Evolutionary conservation across 2,113 vertebrate genomes (phyloP), one percentile per base, ranked within the genome.

Genomic region (Herpetotheres cachinnans): DNA sequence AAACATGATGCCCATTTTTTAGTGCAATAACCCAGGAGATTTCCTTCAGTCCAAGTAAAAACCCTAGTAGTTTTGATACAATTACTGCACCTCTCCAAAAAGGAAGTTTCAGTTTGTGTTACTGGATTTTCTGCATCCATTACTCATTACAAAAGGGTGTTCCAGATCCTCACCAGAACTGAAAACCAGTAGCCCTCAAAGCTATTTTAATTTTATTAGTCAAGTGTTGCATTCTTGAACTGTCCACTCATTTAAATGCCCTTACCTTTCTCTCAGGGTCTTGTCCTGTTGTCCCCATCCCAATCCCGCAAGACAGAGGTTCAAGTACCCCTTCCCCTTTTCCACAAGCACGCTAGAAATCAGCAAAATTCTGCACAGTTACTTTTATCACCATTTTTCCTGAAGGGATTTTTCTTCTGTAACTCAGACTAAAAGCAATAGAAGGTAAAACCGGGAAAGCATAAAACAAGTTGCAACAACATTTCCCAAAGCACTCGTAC

Each of bases 381-480:
- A 21, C 46, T 90, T 87, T 91, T 42, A 85, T 65, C 36, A 47
- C 24, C 20, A 1, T 74, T 82, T 55, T 18, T 91, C 86, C 91
- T 61, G 46, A 30, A 89, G 72, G 59, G 71, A 30, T 77, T 70
- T 27, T 49, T 38, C 44, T 52, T 15, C 83, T n/a, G 17, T 25
- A 90, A 56, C 74, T 76, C 58, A 2, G 7, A 24, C 38, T 65
- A 36, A 67, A 86, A 92, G 67, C 84, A 89, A 66, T 14, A 91
- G 76, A 82, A 93, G 61, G 40, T 47, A 47, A 55, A 82, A 67
- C 26, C 4, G 1, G 73, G 58, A 76, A 79, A 69, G 70, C 66
- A 65, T 63, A 76, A 67, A 95, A 71, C 91, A 89, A 91, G 91
- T 92, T 65, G 77, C 59, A 95, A 95, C 84, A 90, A 36, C 73